Percentiles rank a stretch among this genome's conserved stretches.
phyloP scores from a whole-genome alignment of 64 coral and sea anemone species.

The Pachyseris speciosa region DNA sequence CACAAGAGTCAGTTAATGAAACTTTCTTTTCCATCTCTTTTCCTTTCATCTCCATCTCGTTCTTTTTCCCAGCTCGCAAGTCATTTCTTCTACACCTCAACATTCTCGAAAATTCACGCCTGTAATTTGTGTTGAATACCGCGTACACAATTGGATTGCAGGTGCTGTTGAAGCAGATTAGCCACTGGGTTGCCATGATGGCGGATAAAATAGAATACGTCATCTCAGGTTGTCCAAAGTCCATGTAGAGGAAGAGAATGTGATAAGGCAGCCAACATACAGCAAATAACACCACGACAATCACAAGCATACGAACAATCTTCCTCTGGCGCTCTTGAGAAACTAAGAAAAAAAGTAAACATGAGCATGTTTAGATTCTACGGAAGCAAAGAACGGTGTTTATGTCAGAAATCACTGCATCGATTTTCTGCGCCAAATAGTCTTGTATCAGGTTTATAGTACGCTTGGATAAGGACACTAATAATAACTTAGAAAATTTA shows the following conservation, averaged over 20 bases:
- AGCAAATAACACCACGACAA: constrained; percentile 64
- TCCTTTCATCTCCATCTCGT: neutral
- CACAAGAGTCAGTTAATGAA: neutral
- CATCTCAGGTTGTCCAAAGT: neutral
- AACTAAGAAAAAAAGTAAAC: neutral
- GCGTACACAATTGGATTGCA: constrained; percentile 75
- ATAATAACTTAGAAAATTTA: no score
- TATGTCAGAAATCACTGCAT: no score
- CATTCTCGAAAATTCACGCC: constrained; percentile 50
- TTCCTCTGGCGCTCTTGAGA: constrained; percentile 52
- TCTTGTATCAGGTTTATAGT: no score
- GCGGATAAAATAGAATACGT: constrained; percentile 51
- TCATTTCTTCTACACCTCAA: neutral
- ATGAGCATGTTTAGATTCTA: no score
- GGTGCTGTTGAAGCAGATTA: constrained; percentile 75
- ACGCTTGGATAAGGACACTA: no score
- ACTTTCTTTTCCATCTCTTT: neutral
- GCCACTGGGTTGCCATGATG: constrained; percentile 77
- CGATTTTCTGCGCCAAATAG: no score
- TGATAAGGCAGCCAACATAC: constrained; percentile 82
- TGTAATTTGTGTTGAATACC: constrained; percentile 66
- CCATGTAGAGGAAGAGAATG: constrained; percentile 60
- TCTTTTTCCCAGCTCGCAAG: neutral
- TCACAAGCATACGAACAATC: constrained; percentile 66
- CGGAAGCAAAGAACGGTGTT: no score